Evolutionary conservation across 2,113 vertebrate species (phyloP).

Genomic region (Desmodus rotundus): DNA sequence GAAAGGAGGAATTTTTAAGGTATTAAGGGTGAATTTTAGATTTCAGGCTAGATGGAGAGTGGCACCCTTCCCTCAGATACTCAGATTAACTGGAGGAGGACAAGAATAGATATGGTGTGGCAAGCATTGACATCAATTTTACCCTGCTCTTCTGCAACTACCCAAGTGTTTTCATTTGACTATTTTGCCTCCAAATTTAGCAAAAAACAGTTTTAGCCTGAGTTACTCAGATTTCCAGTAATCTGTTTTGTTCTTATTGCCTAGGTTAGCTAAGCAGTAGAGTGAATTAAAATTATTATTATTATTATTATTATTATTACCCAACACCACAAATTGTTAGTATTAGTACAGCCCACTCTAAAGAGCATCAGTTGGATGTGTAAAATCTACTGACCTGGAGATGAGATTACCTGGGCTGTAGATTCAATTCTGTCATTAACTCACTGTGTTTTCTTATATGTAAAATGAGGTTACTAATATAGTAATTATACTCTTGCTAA

Average conservation of each 20-base stretch:
- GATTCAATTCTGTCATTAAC: not conserved
- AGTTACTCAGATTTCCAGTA: not conserved
- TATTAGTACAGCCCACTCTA: not conserved
- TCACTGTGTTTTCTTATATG: not conserved
- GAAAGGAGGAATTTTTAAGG: not conserved
- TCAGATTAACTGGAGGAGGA: not conserved
- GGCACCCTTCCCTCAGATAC: not conserved
- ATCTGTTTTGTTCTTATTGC: not conserved
- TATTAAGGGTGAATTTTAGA: not conserved
- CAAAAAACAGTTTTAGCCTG: not conserved
- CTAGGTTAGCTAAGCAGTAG: not conserved
- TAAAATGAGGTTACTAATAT: not conserved
- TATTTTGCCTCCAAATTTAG: not conserved
- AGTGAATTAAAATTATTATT: not conserved
- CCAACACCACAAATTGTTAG: not conserved
- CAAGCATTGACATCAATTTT: not conserved
- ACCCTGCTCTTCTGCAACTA: not conserved
- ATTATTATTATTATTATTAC: not conserved
- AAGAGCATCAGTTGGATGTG: not conserved
- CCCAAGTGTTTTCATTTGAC: not conserved
- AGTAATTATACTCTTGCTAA: not conserved
- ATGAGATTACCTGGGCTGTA: not conserved
- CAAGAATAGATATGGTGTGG: not conserved
- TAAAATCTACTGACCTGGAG: not conserved
- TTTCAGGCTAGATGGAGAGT: not conserved